phyloP scores from a whole-genome alignment of 2,113 vertebrate species.

The Lepus americanus region DNA sequence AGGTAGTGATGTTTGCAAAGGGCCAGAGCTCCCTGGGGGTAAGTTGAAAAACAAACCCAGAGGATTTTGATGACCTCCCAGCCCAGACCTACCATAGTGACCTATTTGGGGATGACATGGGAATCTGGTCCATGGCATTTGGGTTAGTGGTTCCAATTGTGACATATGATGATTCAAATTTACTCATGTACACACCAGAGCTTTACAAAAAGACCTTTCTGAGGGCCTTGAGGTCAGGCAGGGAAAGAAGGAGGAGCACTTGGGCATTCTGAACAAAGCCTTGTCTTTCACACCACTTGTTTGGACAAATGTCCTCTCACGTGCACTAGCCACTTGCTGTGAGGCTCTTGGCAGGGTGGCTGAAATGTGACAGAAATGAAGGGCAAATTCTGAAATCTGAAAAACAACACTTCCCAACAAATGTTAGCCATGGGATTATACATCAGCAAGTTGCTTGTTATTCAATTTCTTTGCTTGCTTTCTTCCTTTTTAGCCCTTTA shows the following conservation, averaged over 20 bases:
- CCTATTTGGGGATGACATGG: constrained; percentile 58
- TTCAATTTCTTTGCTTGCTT: background rate
- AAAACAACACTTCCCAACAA: constrained; percentile 4
- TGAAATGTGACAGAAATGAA: constrained; percentile 53
- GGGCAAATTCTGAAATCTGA: constrained; percentile 41
- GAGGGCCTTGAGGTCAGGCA: constrained; percentile 67
- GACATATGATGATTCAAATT: constrained; percentile 80
- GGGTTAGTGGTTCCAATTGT: constrained; percentile 65
- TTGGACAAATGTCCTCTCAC: constrained; percentile 59
- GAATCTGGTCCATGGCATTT: constrained; percentile 59
- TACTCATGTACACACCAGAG: constrained; percentile 62
- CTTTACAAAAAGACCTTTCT: constrained; percentile 74
- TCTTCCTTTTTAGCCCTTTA: background rate
- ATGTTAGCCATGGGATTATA: background rate
- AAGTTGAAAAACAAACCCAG: constrained; percentile 48
- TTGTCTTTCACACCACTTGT: constrained; percentile 63
- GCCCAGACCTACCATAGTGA: constrained; percentile 50
- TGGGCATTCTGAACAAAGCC: constrained; percentile 43
- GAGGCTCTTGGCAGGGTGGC: background rate
- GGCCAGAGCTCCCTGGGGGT: background rate
- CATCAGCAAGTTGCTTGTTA: background rate
- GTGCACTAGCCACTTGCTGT: constrained; percentile 9
- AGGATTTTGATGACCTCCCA: constrained; percentile 42
- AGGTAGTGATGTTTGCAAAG: constrained; percentile 21
- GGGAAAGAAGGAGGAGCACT: background rate